These are phyloP conservation scores for Helostoma temminkii DNA, from an alignment of 2,797 vertebrate species.

Conservation along the genomic window DNA sequence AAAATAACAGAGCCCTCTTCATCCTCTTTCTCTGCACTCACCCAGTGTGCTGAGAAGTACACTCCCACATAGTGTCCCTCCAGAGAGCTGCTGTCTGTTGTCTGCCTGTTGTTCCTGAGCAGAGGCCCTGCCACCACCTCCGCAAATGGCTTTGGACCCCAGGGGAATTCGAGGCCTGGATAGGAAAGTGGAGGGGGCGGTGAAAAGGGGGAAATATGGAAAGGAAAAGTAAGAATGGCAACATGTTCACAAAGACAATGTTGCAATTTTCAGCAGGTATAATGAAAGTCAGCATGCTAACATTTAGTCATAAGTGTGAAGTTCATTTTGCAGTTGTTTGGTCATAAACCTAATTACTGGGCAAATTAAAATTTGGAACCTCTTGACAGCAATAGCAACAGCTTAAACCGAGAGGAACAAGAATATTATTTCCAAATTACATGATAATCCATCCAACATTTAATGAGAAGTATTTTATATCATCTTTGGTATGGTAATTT, in stretches of 20 bases:
- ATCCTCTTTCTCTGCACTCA: conserved; percentile 80
- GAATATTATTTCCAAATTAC: too few relatives aligned
- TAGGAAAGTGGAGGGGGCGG: conserved; percentile 5
- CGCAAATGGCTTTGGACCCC: conserved; percentile 97
- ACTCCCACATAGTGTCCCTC: conserved; percentile 96
- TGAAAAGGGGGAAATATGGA: conserved; percentile 5
- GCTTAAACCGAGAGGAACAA: too few relatives aligned
- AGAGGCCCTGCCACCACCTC: conserved; percentile 96
- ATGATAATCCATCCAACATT: too few relatives aligned
- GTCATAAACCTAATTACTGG: background rate
- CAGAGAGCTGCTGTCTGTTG: conserved; percentile 91
- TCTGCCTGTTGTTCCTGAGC: conserved; percentile 92
- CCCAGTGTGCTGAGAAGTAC: conserved; percentile 99
- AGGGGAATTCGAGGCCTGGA: conserved; percentile 97
- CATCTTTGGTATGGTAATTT: too few relatives aligned
- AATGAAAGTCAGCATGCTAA: background rate
- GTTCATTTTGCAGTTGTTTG: background rate
- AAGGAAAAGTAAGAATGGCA: background rate
- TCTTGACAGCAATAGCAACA: too few relatives aligned
- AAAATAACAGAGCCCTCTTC: conserved; percentile 19
- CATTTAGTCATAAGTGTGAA: background rate
- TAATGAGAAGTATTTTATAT: too few relatives aligned
- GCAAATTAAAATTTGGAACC: too few relatives aligned
- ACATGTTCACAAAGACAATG: background rate
- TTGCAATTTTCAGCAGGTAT: background rate